Percentiles rank a stretch among this genome's conserved stretches.
These are phyloP conservation scores for Rhyzopertha dominica DNA, from an alignment of 1,140 invertebrate genomes.

Conservation along the genomic window DNA sequence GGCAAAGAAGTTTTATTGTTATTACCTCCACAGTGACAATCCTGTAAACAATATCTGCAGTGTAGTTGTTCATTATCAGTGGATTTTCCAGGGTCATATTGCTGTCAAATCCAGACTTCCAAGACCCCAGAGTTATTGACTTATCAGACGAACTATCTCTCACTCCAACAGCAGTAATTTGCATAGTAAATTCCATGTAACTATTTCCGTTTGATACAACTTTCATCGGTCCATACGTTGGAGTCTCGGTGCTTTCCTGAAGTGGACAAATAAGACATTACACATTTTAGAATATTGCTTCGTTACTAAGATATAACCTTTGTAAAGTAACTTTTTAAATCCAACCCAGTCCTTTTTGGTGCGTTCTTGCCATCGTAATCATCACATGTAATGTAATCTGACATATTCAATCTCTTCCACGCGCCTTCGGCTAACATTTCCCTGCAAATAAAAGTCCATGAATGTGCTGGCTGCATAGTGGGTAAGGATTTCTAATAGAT, in stretches of 20 bases:
- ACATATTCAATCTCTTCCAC: slow-evolving; percentile 60
- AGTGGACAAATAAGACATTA: slow-evolving; percentile 7
- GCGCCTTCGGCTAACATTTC: slow-evolving; percentile 54
- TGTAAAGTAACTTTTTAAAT: slow-evolving; percentile 44
- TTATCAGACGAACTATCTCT: slow-evolving; percentile 61
- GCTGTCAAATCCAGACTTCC: slow-evolving; percentile 62
- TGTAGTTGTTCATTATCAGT: slow-evolving; percentile 65
- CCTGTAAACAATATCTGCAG: slow-evolving; percentile 63
- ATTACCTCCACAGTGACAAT: slow-evolving; percentile 32
- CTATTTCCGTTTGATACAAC: slow-evolving; percentile 61
- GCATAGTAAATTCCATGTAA: slow-evolving; percentile 68
- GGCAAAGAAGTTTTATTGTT: not conserved
- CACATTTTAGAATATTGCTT: not conserved
- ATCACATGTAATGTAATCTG: slow-evolving; percentile 67
- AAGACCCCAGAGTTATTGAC: slow-evolving; percentile 57
- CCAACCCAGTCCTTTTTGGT: slow-evolving; percentile 46
- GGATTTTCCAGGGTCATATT: slow-evolving; percentile 57
- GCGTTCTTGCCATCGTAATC: slow-evolving; percentile 69
- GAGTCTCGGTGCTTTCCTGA: slow-evolving; percentile 54
- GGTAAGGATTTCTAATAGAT: too few species aligned
- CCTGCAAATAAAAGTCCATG: slow-evolving; percentile 24
- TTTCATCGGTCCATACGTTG: slow-evolving; percentile 56
- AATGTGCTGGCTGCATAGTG: too few species aligned
- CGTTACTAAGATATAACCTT: too few species aligned
- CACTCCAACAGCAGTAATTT: slow-evolving; percentile 60